Percentiles rank a stretch among this genome's conserved stretches.
Evolutionary conservation across 2,888 invertebrate species (phyloP).

Genomic region (Andrena hattorfiana): DNA sequence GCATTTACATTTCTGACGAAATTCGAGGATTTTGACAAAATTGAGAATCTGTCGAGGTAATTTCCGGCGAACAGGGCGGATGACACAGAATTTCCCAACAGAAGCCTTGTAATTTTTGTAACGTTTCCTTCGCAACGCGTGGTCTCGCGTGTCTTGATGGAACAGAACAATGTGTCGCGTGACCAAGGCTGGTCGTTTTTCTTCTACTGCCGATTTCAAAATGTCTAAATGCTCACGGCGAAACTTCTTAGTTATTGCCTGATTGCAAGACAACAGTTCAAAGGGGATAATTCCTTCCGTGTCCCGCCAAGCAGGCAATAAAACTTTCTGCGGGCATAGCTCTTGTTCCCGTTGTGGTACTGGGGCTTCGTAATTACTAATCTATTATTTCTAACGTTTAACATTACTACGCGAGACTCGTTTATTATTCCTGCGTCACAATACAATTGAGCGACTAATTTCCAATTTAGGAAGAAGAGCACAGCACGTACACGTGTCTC

Average conservation of each 20-base stretch:
- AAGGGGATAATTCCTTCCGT: neutral
- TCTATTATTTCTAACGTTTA: too few relatives aligned
- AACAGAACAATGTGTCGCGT: neutral
- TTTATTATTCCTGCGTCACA: too few relatives aligned
- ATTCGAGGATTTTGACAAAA: neutral
- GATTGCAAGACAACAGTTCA: conserved; percentile 5
- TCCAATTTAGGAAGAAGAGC: too few relatives aligned
- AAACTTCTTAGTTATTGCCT: conserved; percentile 6
- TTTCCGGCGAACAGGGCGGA: too few relatives aligned
- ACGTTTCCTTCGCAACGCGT: neutral
- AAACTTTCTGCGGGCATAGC: neutral
- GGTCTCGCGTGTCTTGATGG: neutral
- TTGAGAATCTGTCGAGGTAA: neutral
- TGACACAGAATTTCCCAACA: too few relatives aligned
- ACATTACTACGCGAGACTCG: too few relatives aligned
- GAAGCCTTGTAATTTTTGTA: neutral
- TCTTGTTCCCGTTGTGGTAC: neutral
- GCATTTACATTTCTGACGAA: neutral
- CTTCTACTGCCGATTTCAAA: conserved; percentile 9
- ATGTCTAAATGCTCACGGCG: neutral
- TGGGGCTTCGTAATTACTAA: too few relatives aligned
- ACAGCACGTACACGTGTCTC: too few relatives aligned
- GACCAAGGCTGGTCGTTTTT: conserved; percentile 5
- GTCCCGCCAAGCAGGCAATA: neutral
- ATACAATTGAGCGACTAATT: too few relatives aligned